phyloP scores from a whole-genome alignment of 2,113 vertebrate species.

The Cavia aperea region DNA sequence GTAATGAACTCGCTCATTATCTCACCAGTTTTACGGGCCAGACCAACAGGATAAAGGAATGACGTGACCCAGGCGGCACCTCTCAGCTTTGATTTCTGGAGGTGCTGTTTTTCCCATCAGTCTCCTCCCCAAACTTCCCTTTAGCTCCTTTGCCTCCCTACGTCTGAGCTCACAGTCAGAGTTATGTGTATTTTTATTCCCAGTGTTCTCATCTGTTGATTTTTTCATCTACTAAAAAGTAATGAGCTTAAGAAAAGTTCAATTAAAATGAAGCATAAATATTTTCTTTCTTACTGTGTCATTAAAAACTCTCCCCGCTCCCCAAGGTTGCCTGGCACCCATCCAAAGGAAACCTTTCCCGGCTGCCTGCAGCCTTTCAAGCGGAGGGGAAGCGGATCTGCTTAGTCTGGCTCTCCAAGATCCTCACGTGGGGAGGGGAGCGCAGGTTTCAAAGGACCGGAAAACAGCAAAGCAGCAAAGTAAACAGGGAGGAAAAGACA shows the following conservation, averaged over 20 bases:
- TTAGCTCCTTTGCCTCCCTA: not conserved
- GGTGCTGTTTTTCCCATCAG: not conserved
- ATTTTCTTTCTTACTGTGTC: constrained; percentile 64
- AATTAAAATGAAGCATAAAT: constrained; percentile 66
- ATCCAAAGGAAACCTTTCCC: constrained; percentile 58
- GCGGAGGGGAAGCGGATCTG: constrained; percentile 54
- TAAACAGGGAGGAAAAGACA: not conserved
- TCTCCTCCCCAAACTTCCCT: not conserved
- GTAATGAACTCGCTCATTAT: constrained; percentile 37
- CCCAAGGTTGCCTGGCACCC: constrained; percentile 38
- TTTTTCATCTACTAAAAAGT: constrained; percentile 59
- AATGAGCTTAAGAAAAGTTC: constrained; percentile 66
- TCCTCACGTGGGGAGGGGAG: constrained; percentile 37
- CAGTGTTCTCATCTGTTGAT: constrained; percentile 41
- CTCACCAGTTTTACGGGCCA: constrained; percentile 43
- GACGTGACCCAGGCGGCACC: not conserved
- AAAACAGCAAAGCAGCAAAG: not conserved
- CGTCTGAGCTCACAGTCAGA: constrained; percentile 13
- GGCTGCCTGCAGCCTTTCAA: constrained; percentile 36
- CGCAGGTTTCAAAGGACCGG: constrained; percentile 27
- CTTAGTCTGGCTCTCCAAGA: constrained; percentile 58
- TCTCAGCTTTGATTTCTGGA: not conserved
- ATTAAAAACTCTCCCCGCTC: constrained; percentile 47
- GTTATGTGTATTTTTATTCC: constrained; percentile 42
- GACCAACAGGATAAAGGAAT: not conserved